phyloP scores from a whole-genome alignment of 1,140 invertebrate genomes.

The Chelonus insularis region DNA sequence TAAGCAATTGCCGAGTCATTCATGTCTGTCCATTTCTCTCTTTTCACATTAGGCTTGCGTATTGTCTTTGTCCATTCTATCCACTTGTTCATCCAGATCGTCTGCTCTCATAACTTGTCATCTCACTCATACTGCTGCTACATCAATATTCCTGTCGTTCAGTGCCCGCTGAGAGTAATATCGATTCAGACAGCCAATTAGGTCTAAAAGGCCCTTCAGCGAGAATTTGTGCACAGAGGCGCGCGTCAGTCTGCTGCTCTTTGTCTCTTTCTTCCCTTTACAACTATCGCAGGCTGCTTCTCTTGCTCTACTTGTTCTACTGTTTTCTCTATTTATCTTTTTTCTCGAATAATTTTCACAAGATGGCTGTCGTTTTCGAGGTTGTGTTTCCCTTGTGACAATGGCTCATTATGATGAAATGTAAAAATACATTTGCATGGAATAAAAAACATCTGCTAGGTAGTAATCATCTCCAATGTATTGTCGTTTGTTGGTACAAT shows the following conservation, averaged over 20 bases:
- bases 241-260: constrained; percentile 25
- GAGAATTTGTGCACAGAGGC: constrained; percentile 43
- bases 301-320: not conserved
- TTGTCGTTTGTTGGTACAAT: too few relatives aligned
- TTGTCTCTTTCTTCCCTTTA: not conserved
- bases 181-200: constrained; percentile 59
- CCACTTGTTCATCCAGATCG: not conserved
- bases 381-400: too few relatives aligned
- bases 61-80: not conserved
- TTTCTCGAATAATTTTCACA: constrained; percentile 19
- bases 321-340: constrained; percentile 27
- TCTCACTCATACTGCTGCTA: constrained; percentile 12
- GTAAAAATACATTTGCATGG: too few relatives aligned
- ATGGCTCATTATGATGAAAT: not conserved
- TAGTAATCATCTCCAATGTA: too few relatives aligned
- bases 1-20: constrained; percentile 5
- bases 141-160: constrained; percentile 28
- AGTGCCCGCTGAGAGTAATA: constrained; percentile 46
- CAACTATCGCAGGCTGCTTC: not conserved
- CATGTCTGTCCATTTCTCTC: constrained; percentile 8
- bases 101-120: constrained; percentile 11
- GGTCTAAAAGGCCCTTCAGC: constrained; percentile 55
- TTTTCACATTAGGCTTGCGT: not conserved
- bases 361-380: not conserved
- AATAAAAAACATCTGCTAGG: too few relatives aligned